Evolutionary conservation across 2,113 vertebrate genomes (phyloP).

Genomic region (Lontra canadensis): DNA sequence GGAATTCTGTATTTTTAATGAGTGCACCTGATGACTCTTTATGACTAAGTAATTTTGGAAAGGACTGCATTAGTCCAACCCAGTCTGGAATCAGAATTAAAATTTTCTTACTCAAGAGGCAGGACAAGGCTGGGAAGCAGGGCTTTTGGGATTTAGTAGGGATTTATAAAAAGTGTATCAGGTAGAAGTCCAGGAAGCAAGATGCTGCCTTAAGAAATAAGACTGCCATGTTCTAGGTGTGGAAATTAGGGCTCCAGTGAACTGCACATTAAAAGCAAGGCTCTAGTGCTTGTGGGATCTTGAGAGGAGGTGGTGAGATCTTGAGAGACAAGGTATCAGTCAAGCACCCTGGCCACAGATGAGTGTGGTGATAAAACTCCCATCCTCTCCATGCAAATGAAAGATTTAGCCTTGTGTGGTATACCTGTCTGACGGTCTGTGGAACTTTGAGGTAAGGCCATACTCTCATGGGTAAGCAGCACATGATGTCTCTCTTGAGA

Average conservation of each 20-base stretch:
- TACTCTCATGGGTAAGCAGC: not conserved
- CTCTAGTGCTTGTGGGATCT: not conserved
- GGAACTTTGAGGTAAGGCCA: not conserved
- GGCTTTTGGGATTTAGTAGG: not conserved
- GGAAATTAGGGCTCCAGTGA: not conserved
- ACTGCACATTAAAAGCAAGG: not conserved
- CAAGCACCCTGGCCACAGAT: not conserved
- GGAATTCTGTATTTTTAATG: not conserved
- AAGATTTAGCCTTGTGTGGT: not conserved
- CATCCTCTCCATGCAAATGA: not conserved
- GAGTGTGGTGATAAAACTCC: not conserved
- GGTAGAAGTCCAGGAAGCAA: not conserved
- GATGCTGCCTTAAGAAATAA: not conserved
- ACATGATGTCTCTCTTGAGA: not conserved
- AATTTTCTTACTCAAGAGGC: not conserved
- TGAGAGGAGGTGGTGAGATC: not conserved
- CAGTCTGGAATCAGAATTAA: not conserved
- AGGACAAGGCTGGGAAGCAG: not conserved
- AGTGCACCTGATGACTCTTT: not conserved
- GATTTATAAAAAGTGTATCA: not conserved
- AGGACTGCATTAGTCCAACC: not conserved
- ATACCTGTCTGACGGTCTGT: not conserved
- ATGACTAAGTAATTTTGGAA: constrained; percentile 1
- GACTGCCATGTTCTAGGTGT: not conserved
- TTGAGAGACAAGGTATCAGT: not conserved